Percentiles rank a stretch among this genome's conserved stretches.
Conservation (phyloP, 2,888 invertebrate species). For the Callosobruchus maculatus region DNA sequence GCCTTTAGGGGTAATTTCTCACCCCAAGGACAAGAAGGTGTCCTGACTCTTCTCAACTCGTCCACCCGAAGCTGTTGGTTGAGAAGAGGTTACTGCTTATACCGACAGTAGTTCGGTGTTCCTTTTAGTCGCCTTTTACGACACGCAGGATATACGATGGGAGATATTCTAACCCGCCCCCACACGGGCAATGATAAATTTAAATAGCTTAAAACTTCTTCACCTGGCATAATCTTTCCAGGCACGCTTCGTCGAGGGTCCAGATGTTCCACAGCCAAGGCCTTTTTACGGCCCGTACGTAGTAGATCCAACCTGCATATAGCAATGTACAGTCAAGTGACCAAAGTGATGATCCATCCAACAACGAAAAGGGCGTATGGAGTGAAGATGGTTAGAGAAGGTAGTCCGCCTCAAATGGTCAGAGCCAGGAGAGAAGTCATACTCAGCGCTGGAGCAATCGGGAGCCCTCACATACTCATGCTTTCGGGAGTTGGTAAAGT, state of each 20-base stretch:
- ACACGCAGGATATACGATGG: too few relatives aligned
- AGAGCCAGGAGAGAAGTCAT: constrained; percentile 78
- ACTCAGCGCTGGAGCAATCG: constrained; percentile 82
- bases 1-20: too few relatives aligned
- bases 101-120: too few relatives aligned
- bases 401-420: constrained; percentile 60
- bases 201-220: too few relatives aligned
- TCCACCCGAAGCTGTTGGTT: too few relatives aligned
- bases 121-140: too few relatives aligned
- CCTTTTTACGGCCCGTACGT: constrained; percentile 79
- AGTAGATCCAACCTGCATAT: constrained; percentile 75
- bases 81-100: too few relatives aligned
- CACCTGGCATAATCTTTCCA: constrained; percentile 7
- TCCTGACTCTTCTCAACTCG: too few relatives aligned
- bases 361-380: constrained; percentile 68
- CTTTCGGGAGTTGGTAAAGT: constrained; percentile 67
- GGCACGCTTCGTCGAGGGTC: constrained; percentile 69
- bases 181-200: too few relatives aligned
- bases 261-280: constrained; percentile 84
- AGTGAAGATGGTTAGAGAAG: constrained; percentile 66
- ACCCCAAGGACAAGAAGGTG: too few relatives aligned
- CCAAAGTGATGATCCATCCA: constrained; percentile 66
- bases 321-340: constrained; percentile 70
- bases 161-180: too few relatives aligned
- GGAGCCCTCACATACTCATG: constrained; percentile 87